phyloP scores from a whole-genome alignment of 35 echinoderm and acorn worm genomes.

The Diadema setosum region DNA sequence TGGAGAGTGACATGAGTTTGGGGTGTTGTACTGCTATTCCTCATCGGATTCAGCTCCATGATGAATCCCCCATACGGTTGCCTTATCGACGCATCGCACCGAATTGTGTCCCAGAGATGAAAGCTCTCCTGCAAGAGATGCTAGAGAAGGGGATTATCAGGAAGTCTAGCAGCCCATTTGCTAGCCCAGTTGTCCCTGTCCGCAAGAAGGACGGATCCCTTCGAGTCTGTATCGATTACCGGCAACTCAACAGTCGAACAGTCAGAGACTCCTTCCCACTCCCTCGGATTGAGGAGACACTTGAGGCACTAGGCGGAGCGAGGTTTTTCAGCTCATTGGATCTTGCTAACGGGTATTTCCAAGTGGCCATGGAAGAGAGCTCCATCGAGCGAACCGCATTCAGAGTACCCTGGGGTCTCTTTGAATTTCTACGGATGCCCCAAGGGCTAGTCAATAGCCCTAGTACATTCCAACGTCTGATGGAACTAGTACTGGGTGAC shows the following conservation, averaged over 20 bases:
- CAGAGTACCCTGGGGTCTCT: slow-evolving; percentile 27
- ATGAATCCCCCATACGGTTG: no score
- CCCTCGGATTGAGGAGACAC: slow-evolving; percentile 37
- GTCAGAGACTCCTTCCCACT: neutral
- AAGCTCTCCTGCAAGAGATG: slow-evolving; percentile 10
- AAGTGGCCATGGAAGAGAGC: slow-evolving; percentile 10
- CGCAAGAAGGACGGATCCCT: slow-evolving; percentile 21
- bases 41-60: slow-evolving; percentile 13
- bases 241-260: neutral
- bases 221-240: neutral
- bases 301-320: slow-evolving; percentile 12
- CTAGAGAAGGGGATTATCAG: slow-evolving; percentile 37
- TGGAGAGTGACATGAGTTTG: neutral
- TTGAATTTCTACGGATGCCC: slow-evolving; percentile 1
- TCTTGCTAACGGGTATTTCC: slow-evolving; percentile 36
- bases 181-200: neutral
- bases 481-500: slow-evolving; percentile 36
- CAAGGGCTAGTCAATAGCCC: slow-evolving; percentile 27
- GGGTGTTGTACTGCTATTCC: slow-evolving; percentile 37
- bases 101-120: neutral
- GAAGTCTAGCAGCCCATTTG: neutral
- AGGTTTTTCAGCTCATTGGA: slow-evolving; percentile 38
- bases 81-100: slow-evolving; percentile 36
- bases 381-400: slow-evolving; percentile 45
- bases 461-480: slow-evolving; percentile 33